phyloP scores from a whole-genome alignment of 37 sponge, comb jelly and placozoan genomes.

The Hexactinellida sp. region DNA sequence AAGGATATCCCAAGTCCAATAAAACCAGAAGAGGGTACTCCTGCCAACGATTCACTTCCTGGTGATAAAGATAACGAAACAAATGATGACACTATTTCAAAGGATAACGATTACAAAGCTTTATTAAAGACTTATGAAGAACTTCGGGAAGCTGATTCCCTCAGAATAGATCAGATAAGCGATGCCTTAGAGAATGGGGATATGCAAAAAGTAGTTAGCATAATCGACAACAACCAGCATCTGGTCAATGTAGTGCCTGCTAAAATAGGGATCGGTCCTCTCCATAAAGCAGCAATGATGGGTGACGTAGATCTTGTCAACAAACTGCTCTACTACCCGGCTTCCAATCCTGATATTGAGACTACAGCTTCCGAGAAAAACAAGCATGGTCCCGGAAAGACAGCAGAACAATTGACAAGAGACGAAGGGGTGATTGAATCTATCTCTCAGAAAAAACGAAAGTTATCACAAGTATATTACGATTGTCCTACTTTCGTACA shows the following conservation, averaged over 20 bases:
- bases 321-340: background rate
- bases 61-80: background rate
- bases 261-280: background rate
- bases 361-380: background rate
- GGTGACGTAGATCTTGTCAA: background rate
- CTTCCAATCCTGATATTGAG: background rate
- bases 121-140: background rate
- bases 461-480: background rate
- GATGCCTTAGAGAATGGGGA: background rate
- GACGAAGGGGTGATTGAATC: background rate
- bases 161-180: background rate
- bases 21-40: background rate
- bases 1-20: background rate
- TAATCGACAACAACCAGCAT: background rate
- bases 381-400: background rate
- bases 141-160: background rate
- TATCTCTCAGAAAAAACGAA: background rate
- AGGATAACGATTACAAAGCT: too few species aligned
- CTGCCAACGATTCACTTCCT: background rate
- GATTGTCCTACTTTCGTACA: background rate
- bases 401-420: background rate
- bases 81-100: too few species aligned
- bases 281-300: background rate
- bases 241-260: background rate
- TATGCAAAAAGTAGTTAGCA: background rate